Percentiles rank a stretch among this genome's conserved stretches.
phyloP scores from a whole-genome alignment of 1,140 invertebrate species.

The Pseudoatta argentina region DNA sequence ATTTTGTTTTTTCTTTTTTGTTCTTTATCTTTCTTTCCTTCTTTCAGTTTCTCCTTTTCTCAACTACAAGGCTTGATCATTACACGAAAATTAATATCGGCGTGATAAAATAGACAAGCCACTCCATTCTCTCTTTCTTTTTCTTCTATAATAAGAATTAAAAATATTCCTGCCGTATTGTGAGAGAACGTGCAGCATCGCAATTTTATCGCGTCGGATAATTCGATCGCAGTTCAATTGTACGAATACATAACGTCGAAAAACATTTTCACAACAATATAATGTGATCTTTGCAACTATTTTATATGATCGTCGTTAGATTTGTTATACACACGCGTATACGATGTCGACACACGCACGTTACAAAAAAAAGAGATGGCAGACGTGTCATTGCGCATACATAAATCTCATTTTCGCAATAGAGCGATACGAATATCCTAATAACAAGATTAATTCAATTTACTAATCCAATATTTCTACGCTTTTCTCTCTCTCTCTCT shows the following conservation, averaged over 20 bases:
- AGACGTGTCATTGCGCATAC: constrained; percentile 5
- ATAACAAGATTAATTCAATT: neutral
- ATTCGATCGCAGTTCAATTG: neutral
- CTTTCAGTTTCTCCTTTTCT: constrained; percentile 2
- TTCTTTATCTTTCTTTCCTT: neutral
- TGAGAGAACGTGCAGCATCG: neutral
- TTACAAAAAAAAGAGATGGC: neutral
- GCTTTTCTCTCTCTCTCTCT: neutral
- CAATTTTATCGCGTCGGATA: constrained; percentile 56
- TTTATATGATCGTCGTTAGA: constrained; percentile 15
- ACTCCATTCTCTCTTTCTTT: neutral
- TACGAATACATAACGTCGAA: neutral
- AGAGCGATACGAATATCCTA: neutral
- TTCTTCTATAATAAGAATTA: constrained; percentile 58
- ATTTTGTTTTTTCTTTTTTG: neutral
- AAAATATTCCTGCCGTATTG: constrained; percentile 60
- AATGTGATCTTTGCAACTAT: neutral
- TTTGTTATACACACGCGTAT: constrained; percentile 1
- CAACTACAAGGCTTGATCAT: constrained; percentile 7
- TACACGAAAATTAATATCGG: constrained; percentile 28
- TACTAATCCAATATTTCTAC: neutral
- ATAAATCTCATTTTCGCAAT: neutral
- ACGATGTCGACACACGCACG: neutral
- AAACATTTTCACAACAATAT: neutral
- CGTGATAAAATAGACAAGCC: constrained; percentile 55